phyloP scores from a whole-genome alignment of 2,113 vertebrate genomes.

The Pomatorhinus ruficollis region DNA sequence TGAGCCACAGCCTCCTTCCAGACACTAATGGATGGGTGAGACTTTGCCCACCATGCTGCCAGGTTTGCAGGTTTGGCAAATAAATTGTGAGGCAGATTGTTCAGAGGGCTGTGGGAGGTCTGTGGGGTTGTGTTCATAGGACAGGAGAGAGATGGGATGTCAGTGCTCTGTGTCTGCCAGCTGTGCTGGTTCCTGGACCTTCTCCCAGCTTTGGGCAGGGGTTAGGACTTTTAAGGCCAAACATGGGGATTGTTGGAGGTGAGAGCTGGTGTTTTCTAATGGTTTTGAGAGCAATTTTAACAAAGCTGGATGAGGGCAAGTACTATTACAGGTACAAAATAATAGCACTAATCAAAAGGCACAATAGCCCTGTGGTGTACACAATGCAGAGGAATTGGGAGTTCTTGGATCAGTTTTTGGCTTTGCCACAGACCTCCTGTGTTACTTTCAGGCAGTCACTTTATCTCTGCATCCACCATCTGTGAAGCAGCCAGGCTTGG shows the following conservation, averaged over 20 bases:
- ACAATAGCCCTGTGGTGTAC: not conserved
- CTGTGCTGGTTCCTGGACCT: not conserved
- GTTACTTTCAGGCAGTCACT: not conserved
- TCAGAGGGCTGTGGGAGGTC: not conserved
- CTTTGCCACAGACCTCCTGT: slow-evolving; percentile 17
- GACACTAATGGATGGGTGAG: no score
- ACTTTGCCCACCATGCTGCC: rapidly evolving
- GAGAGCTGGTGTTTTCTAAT: not conserved
- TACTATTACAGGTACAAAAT: not conserved
- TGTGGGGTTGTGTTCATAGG: rapidly evolving
- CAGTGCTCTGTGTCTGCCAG: not conserved
- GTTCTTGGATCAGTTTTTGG: not conserved
- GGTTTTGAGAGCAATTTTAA: not conserved
- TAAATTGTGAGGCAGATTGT: not conserved
- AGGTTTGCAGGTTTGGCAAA: not conserved
- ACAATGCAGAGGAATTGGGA: not conserved
- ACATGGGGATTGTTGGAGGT: not conserved
- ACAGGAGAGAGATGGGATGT: not conserved
- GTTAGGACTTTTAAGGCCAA: not conserved
- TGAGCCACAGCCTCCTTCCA: not conserved
- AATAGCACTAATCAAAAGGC: not conserved
- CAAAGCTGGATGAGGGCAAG: not conserved
- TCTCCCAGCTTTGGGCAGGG: not conserved
- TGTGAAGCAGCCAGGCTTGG: not conserved
- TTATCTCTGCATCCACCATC: not conserved